These are phyloP conservation scores for Nebria salina DNA, from an alignment of 2,888 invertebrate species.

Conservation along the genomic window DNA sequence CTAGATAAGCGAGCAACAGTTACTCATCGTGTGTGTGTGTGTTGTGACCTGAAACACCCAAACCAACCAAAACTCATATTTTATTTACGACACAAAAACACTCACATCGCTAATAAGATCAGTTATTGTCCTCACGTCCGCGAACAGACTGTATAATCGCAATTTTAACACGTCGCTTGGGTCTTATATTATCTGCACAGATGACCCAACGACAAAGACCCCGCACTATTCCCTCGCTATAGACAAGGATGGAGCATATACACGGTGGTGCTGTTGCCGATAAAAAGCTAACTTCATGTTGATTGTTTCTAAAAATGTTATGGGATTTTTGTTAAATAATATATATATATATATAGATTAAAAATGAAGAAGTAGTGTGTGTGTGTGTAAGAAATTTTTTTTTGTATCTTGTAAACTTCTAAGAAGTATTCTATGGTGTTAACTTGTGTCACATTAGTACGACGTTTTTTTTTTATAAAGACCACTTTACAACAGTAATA, in stretches of 20 bases:
- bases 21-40: too few relatives aligned
- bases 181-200: conserved; percentile 54
- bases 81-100: neutral
- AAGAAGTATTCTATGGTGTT: neutral
- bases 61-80: too few relatives aligned
- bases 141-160: conserved; percentile 58
- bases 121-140: conserved; percentile 55
- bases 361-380: neutral
- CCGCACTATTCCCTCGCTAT: neutral
- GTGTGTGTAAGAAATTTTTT: neutral
- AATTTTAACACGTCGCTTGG: conserved; percentile 58
- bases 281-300: too few relatives aligned
- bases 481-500: neutral
- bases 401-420: neutral
- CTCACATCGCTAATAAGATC: conserved; percentile 17
- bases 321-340: too few relatives aligned
- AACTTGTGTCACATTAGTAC: neutral
- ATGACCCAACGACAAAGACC: neutral
- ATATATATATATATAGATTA: neutral
- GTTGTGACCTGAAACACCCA: too few relatives aligned
- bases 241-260: neutral
- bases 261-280: too few relatives aligned
- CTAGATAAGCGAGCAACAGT: neutral
- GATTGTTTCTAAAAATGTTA: too few relatives aligned
- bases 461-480: neutral